These are phyloP conservation scores for Melanotaenia trifasciata DNA, from an alignment of 2,797 vertebrate species.

Conservation along the genomic window DNA sequence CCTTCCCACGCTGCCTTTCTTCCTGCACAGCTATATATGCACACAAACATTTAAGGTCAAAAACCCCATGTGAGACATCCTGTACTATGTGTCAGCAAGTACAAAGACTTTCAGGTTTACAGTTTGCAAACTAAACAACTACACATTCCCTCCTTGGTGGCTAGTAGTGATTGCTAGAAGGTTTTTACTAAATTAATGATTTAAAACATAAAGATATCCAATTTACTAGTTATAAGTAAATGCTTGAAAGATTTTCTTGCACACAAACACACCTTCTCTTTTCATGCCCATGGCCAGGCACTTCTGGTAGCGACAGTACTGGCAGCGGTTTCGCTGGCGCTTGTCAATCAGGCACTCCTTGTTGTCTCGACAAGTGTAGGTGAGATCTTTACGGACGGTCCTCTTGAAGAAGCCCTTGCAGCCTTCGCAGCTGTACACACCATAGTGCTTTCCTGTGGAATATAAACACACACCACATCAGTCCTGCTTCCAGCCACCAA, in stretches of 20 bases:
- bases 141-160: background rate
- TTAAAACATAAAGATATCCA: too few species aligned
- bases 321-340: slow-evolving; percentile 95
- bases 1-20: slow-evolving; percentile 93
- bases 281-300: slow-evolving; percentile 98
- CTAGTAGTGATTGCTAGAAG: too few species aligned
- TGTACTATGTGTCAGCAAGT: background rate
- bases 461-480: slow-evolving; percentile 15
- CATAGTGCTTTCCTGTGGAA: slow-evolving; percentile 91
- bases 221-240: background rate
- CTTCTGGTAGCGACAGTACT: slow-evolving; percentile 95
- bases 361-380: slow-evolving; percentile 93
- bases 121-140: background rate
- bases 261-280: slow-evolving; percentile 89
- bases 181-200: too few species aligned
- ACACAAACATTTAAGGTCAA: slow-evolving; percentile 23
- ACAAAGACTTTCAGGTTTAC: background rate
- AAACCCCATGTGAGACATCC: background rate
- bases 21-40: slow-evolving; percentile 91
- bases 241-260: background rate
- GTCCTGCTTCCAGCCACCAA: background rate
- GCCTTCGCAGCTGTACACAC: slow-evolving; percentile 96
- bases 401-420: slow-evolving; percentile 98
- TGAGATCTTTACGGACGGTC: slow-evolving; percentile 93
- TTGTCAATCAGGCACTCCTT: slow-evolving; percentile 97